These are phyloP conservation scores for Platyrinchus mystaceus DNA, from an alignment of 2,797 vertebrate genomes.

Conservation along the genomic window DNA sequence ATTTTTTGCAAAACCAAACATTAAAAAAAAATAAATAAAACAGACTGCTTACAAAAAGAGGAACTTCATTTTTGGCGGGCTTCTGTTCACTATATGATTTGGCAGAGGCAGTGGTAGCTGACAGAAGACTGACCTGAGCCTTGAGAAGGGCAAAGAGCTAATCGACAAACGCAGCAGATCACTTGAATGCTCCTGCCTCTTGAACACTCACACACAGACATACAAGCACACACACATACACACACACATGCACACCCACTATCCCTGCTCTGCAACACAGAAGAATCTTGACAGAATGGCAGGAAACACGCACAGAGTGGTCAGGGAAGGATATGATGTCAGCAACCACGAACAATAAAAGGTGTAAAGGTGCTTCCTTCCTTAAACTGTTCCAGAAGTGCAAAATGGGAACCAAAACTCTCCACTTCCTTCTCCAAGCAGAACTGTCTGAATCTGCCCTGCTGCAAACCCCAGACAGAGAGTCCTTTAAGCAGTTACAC, in stretches of 20 bases:
- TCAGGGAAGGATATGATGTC: constrained; percentile 91
- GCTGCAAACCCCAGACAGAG: constrained; percentile 72
- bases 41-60: constrained; percentile 79
- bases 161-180: constrained; percentile 47
- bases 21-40: constrained; percentile 39
- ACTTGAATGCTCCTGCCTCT: constrained; percentile 9
- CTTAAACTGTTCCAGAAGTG: constrained; percentile 89
- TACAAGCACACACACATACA: not conserved
- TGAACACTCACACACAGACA: not conserved
- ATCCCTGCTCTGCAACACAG: constrained; percentile 66
- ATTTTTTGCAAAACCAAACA: constrained; percentile 65
- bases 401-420: constrained; percentile 90
- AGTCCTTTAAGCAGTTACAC: constrained; percentile 68
- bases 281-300: constrained; percentile 85
- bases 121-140: constrained; percentile 69
- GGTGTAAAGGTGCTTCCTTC: constrained; percentile 96
- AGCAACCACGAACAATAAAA: constrained; percentile 91
- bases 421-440: constrained; percentile 84
- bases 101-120: constrained; percentile 65
- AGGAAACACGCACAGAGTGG: constrained; percentile 87
- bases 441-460: constrained; percentile 74
- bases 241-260: not conserved
- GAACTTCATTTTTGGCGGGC: constrained; percentile 77
- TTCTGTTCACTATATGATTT: constrained; percentile 74
- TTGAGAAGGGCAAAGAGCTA: constrained; percentile 52